These are phyloP conservation scores for Saccostrea glomerata DNA, from an alignment of 1,140 invertebrate genomes.

Conservation along the genomic window DNA sequence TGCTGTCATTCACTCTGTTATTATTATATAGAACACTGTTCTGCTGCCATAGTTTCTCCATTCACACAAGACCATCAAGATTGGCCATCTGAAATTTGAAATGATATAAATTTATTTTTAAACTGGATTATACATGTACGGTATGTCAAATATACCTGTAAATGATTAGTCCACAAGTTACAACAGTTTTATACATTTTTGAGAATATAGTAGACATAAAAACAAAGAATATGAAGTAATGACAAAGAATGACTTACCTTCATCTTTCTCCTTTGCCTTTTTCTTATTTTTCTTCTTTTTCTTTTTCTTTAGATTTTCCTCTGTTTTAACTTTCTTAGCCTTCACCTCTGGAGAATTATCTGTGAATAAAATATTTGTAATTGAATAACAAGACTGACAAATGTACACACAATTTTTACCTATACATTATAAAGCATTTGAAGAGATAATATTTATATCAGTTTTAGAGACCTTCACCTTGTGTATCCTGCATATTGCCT, in stretches of 20 bases:
- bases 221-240: no score
- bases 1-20: neutral
- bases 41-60: conserved; percentile 18
- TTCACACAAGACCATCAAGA: neutral
- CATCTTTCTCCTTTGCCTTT: conserved; percentile 88
- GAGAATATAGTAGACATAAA: no score
- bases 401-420: no score
- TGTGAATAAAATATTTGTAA: conserved; percentile 19
- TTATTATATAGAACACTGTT: neutral
- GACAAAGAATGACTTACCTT: conserved; percentile 50
- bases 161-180: no score
- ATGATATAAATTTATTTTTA: neutral
- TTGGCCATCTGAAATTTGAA: conserved; percentile 19
- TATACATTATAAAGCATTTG: no score
- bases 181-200: no score
- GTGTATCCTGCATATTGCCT: conserved; percentile 73
- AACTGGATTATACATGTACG: neutral
- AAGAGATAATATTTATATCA: no score
- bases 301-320: conserved; percentile 62
- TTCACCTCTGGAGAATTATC: conserved; percentile 53
- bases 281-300: conserved; percentile 86
- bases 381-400: no score
- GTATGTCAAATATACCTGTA: no score
- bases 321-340: conserved; percentile 63
- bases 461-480: conserved; percentile 58